These are phyloP conservation scores for Tinea semifulvella DNA, from an alignment of 2,888 invertebrate genomes.

Conservation along the genomic window DNA sequence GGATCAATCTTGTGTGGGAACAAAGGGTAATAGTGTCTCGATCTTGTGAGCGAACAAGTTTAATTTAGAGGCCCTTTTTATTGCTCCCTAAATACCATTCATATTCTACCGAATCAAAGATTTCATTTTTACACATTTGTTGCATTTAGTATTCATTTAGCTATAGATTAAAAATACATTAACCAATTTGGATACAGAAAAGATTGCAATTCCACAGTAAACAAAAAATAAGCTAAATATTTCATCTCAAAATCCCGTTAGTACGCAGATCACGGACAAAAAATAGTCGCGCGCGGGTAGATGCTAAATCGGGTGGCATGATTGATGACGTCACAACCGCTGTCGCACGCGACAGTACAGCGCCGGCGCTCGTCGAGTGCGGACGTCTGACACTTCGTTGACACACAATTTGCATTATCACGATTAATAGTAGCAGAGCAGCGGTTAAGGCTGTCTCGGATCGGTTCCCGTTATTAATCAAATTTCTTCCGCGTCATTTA, in stretches of 20 bases:
- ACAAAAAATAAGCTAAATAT: too few relatives aligned
- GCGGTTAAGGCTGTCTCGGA: slow-evolving; percentile 3
- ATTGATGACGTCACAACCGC: slow-evolving; percentile 2
- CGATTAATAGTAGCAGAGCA: slow-evolving; percentile 31
- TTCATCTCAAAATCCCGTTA: neutral
- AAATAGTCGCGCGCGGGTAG: slow-evolving; percentile 7
- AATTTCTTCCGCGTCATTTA: neutral
- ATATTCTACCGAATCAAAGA: too few relatives aligned
- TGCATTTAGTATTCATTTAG: too few relatives aligned
- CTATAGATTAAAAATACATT: too few relatives aligned
- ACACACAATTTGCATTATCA: slow-evolving; percentile 35
- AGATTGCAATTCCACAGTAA: too few relatives aligned
- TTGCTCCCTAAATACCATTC: too few relatives aligned
- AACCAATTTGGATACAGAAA: too few relatives aligned
- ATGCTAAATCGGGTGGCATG: slow-evolving; percentile 1
- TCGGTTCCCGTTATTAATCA: slow-evolving; percentile 1
- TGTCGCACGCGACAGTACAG: slow-evolving; percentile 1
- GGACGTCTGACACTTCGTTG: slow-evolving; percentile 17
- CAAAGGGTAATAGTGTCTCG: too few relatives aligned
- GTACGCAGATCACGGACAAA: slow-evolving; percentile 1
- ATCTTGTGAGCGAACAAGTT: too few relatives aligned
- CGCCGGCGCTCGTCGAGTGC: neutral
- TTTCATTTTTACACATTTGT: too few relatives aligned
- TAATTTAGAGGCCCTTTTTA: too few relatives aligned
- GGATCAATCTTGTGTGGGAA: too few relatives aligned